Base-by-base conservation (phyloP, 2,888 invertebrate species). In the Lasioglossum leucozonium region DNA sequence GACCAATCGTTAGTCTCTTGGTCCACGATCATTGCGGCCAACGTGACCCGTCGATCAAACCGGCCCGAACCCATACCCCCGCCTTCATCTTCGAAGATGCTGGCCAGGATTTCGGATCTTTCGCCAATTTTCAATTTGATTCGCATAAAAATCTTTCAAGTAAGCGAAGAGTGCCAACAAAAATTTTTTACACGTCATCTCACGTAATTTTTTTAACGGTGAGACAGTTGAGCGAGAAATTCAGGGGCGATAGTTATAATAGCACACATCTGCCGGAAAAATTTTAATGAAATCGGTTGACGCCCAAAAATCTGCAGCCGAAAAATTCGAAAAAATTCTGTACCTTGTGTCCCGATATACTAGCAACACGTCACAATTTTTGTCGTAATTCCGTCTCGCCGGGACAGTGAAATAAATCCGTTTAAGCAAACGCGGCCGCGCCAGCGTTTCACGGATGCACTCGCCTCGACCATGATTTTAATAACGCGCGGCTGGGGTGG, bases 1-100 rank as follows among this genome's bases (percentile, higher is more conserved):
- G 86, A 87, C 92, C 91, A 91, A 93, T 92, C 91, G 91, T 93
- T 89, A 87, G 86, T 83, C 91, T 84, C 87, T 89, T 87, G 88
- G 90, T 90, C 88, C 91, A 88, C 90, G 92, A 90, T 91, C 91
- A 90, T 92, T 91, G 91, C 79, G 72, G 82, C 51, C 85, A 87
- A 86, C 85, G 89, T 86, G 88, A 87, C 88, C 77, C 83, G 82
- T 77, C 78, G 77, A 84, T 85, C 85, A 78, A 77, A 65, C 75
- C 58, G 69, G 69, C 72, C n/a, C 47, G 11, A 22, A 5, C 37
- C 30, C 34, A 1, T 11, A 37, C 37, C 62, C 37, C 22, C 69
- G n/a, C 40, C 13, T 37, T 67, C 67, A 34, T 67, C 67, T 67
- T 67, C 22, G 37, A 37, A 37, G 67, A 67, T 37, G 62, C 18